phyloP scores from a whole-genome alignment of 2,113 vertebrate species.

The cattle (Bos taurus) region DNA sequence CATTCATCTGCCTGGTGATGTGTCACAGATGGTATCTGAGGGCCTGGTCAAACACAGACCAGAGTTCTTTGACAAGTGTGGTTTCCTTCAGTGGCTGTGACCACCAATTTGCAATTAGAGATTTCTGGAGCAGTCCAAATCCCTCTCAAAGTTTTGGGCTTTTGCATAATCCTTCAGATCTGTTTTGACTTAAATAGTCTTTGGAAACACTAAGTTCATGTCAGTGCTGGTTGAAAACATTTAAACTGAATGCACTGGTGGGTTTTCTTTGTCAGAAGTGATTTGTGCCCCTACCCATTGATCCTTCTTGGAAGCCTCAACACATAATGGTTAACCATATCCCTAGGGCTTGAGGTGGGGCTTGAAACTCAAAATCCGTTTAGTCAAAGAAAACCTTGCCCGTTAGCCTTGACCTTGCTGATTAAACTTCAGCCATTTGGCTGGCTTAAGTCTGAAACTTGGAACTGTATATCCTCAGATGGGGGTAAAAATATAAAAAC shows the following conservation, averaged over 20 bases:
- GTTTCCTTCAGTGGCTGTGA: neutral
- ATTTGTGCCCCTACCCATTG: neutral
- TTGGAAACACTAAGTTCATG: conserved; percentile 31
- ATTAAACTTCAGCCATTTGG: neutral
- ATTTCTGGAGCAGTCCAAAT: neutral
- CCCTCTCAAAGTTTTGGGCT: neutral
- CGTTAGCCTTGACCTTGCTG: neutral
- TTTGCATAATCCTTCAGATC: neutral
- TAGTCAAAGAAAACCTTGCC: neutral
- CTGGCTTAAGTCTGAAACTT: neutral
- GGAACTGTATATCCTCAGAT: neutral
- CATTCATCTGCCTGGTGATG: neutral
- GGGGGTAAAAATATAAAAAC: neutral
- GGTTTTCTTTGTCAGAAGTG: conserved; percentile 18
- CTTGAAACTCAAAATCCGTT: neutral
- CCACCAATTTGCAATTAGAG: neutral
- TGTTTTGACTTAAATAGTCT: neutral
- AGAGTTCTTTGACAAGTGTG: neutral
- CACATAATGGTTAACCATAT: neutral
- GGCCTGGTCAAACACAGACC: neutral
- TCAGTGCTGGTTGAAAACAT: neutral
- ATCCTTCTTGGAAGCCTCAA: neutral
- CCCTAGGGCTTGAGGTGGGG: neutral
- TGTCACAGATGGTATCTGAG: neutral
- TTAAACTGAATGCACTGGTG: neutral